phyloP scores from a whole-genome alignment of 64 coral and sea anemone species.

The Montipora capricornis region DNA sequence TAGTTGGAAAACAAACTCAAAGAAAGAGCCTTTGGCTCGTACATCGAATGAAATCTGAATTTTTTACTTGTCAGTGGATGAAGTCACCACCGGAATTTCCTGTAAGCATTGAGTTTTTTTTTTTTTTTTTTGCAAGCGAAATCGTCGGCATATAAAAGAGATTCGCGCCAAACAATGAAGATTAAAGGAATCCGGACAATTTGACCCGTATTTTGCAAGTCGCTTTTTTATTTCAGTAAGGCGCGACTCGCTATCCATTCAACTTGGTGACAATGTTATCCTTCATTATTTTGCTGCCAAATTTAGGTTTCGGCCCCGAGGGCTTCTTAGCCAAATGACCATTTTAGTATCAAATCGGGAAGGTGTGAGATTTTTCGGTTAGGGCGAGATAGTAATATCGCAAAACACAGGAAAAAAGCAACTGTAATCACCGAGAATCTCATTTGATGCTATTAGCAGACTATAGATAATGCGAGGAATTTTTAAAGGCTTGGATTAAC shows the following conservation, averaged over 20 bases:
- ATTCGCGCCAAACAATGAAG: not conserved
- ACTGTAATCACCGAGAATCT: not conserved
- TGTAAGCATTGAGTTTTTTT: no score
- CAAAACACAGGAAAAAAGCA: not conserved
- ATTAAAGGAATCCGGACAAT: not conserved
- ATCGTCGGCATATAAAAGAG: no score
- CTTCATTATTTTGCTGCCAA: not conserved
- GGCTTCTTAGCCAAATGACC: not conserved
- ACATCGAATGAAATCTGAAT: no score
- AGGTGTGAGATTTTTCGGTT: not conserved
- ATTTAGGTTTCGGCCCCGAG: not conserved
- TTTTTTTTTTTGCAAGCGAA: no score
- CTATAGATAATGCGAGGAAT: not conserved
- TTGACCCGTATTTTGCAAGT: not conserved
- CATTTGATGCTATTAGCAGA: not conserved
- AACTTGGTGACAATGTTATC: not conserved
- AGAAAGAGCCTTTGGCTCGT: no score
- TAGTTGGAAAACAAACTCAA: no score
- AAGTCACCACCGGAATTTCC: no score
- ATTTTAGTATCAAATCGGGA: not conserved
- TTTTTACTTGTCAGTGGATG: not conserved
- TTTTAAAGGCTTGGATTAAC: not conserved
- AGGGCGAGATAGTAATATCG: not conserved
- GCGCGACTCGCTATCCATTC: not conserved
- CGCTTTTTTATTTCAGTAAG: not conserved